Base-by-base conservation (phyloP, 2,888 invertebrate genomes). In the Zaprionus bogoriensis region DNA sequence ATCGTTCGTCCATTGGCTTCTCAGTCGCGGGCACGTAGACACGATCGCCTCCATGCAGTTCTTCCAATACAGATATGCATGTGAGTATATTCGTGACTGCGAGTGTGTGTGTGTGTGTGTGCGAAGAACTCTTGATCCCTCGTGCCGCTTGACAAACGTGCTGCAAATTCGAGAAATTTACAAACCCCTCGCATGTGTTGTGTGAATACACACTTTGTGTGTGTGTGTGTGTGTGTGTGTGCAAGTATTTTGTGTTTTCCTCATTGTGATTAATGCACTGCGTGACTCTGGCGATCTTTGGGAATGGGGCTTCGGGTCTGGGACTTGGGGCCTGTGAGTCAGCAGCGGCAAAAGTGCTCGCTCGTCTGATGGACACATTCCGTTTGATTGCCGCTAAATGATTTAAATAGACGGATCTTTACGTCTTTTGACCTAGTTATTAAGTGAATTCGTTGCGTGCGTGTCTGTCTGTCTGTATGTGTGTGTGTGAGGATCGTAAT, bases 321-420 rank as follows among this genome's bases (percentile, higher is more conserved):
- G n/a, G 51, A 17, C 55, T 19, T 54, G 54, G 36, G 55, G 22
- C 14, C 12, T 36, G 17, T 68, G 65, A 72, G 46, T 72, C 72
- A 68, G 47, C 38, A 12, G 7, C n/a, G n/a, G n/a, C n/a, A n/a
- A n/a, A n/a, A n/a, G n/a, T n/a, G n/a, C 42, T 28, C 38, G 36
- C 51, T 41, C 50, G 38, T 48, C 41, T 28, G 48, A 27, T 58
- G 51, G 23, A 32, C 66, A 23, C 63, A 61, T 41, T 70, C 59
- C 67, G 65, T 79, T 76, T 67, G 76, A 79, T 82, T 82, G 76
- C 74, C 74, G 67, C 70, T 79, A 82, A 79, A 74, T 76, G 77
- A 76, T 79, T 75, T 71, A 67, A 82, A 77, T 78, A 71, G 74
- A 76, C 62, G 58, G 48, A 70, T 64, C 62, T 66, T 60, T 42